Conservation (phyloP, 2,888 invertebrate species). For the Conomelus anceps region DNA sequence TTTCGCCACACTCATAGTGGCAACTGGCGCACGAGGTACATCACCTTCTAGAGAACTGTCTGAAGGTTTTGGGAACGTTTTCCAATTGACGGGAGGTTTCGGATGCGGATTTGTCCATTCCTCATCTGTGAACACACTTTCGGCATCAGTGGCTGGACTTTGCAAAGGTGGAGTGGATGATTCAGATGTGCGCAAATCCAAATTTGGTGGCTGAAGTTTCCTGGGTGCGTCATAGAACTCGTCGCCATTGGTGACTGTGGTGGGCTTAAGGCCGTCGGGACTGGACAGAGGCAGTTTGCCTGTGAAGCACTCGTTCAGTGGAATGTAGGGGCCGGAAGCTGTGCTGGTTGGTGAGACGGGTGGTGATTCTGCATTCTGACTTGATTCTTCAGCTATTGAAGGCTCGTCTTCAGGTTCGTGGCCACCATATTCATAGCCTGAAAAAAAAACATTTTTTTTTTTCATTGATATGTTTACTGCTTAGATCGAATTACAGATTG, state of each 20-base stretch:
- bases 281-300: slow-evolving; percentile 48
- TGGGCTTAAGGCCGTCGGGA: slow-evolving; percentile 28
- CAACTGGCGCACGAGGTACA: slow-evolving; percentile 11
- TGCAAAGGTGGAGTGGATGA: slow-evolving; percentile 47
- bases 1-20: slow-evolving; percentile 21
- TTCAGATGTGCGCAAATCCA: slow-evolving; percentile 31
- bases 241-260: slow-evolving; percentile 4
- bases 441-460: too few relatives aligned
- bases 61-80: slow-evolving; percentile 48
- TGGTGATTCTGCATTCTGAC: slow-evolving; percentile 47
- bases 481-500: too few relatives aligned
- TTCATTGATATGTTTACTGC: too few relatives aligned
- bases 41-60: slow-evolving; percentile 49
- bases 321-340: slow-evolving; percentile 77
- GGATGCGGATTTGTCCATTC: slow-evolving; percentile 54
- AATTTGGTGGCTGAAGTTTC: slow-evolving; percentile 34
- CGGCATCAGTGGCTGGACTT: slow-evolving; percentile 56
- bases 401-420: slow-evolving; percentile 27
- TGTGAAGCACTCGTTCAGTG: slow-evolving; percentile 86
- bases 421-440: slow-evolving; percentile 23
- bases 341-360: slow-evolving; percentile 56
- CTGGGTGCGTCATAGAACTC: slow-evolving; percentile 38
- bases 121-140: slow-evolving; percentile 62
- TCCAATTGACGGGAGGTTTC: slow-evolving; percentile 44
- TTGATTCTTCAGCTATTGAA: slow-evolving; percentile 40